Evolutionary conservation across 2,113 vertebrate species (phyloP), one percentile per base, ranked within the genome.

Genomic region (Urocolius indicus): DNA sequence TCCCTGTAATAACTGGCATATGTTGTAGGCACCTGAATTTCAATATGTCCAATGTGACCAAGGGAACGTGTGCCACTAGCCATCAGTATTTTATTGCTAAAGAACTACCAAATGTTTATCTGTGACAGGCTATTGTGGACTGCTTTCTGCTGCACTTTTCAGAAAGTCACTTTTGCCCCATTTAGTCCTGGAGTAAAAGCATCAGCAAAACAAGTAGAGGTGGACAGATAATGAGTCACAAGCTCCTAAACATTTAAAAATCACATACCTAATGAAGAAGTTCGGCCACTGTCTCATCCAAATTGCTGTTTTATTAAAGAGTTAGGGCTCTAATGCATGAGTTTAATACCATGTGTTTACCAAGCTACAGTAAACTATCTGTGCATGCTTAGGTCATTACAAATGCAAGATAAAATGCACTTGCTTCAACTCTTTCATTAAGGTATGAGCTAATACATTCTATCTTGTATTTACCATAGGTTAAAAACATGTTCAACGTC

Each of bases 391-490:
- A 74, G 68, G 83, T 93, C 77, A 95, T 96, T 93, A 96, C 89
- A 94, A 90, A 94, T 36, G 19, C 9, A 89, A 92, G 96, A 97
- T 95, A 97, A 92, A 97, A 94, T 61, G 83, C 61, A 90, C 51
- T 92, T 93, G 68, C 86, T 86, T 86, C 94, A 87, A 92, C 76
- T 86, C 94, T 78, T 90, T 95, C 92, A 97, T 97, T 97, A 96
- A 93, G 32, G 88, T 41, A 90, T 97, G 95, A 96, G 89, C 80
- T 86, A 96, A 95, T 45, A 80, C 86, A 84, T 78, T 87, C 86
- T 95, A 89, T 93, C 92, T 92, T 55, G 18, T 55, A 90, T 48
- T 94, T 95, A 65, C 89, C 89, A 81, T 45, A 89, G 61, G 91
- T 94, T 93, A 96, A 89, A 93, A 94, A 91, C 52, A 61, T 1